Evolutionary conservation across 2,797 vertebrate species (phyloP), one percentile per base, ranked within the genome.

Genomic region (Odontamblyopus rebecca): DNA sequence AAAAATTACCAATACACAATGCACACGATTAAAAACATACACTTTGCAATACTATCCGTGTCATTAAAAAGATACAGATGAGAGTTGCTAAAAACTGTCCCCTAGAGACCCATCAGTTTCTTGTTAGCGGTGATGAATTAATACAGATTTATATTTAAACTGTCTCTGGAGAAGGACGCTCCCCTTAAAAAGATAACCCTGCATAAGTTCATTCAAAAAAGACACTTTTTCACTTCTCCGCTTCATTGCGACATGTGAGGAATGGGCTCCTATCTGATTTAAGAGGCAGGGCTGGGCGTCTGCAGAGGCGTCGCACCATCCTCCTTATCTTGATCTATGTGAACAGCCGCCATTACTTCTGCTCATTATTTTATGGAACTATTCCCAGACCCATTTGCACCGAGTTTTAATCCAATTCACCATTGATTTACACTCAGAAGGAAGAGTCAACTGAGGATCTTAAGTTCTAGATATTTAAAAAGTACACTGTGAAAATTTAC

Each of bases 171-270:
- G 64, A 77, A 62, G 75, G 84, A 61, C 62, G 29, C 35, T 76
- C 72, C 83, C 69, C 65, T 59, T 64, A 5, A 78, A 5, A 78
- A 53, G 62, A 63, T 2, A 57, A 56, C 66, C 75, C 84, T 68
- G 64, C 76, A 78, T 72, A 78, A 73, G 11, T 76, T 85, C 59
- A 61, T 56, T 69, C 65, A 67, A 56, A 66, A 71, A 19, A 71
- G 62, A 26, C 51, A 60, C 27, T 61, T 61, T 30, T 35, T 61
- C 13, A 29, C 9, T 29, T 5, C 66, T 59, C 44, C 35, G 41
- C 44, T 48, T 74, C 64, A 67, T 77, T 78, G 70, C 82, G 85
- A 81, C 83, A 88, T 80, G 64, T 62, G 75, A 57, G 73, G 72
- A 85, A 83, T 83, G 65, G 63, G 56, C 38, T 76, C 53, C 70